Base-by-base conservation (phyloP, 2,888 invertebrate genomes). In the Parnassius orleans region DNA sequence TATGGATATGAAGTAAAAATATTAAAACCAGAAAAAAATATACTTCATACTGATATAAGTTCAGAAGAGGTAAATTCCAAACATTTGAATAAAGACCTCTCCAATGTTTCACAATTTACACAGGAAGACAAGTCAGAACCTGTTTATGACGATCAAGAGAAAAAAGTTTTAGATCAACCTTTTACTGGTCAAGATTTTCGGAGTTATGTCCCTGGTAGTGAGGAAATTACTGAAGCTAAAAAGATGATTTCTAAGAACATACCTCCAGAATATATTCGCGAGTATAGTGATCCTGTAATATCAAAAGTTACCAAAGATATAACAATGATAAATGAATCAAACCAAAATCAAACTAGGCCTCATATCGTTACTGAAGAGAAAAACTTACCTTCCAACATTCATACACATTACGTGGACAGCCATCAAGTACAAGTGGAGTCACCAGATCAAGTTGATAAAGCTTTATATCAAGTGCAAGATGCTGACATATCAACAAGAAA, bases 251-350 rank as follows among this genome's bases (percentile, higher is more conserved):
- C 82, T n/a, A 74, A 74, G 66, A 71, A 80, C 3, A 78, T 81
- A 60, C 85, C 87, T 50, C 69, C 73, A 19, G 79, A 86, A 64
- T 76, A 71, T 63, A 61, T 79, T 10, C 78, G 81, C 50, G 86
- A 89, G 71, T 81, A 82, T 55, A 81, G 76, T 33, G 85, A 78
- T 57, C 84, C 81, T 24, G 67, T 80, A 19, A 71, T 85, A 48
- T 80, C 86, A 15, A 79, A 78, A n/a, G 78, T 83, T 53, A 84
- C 88, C 24, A 80, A 78, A 66, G 68, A 85, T 10, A 87, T 86
- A 46, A 86, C 84, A 41, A 80, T 87, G 5, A 7, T 33, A 5
- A 33, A 33, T 55, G 82, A 87, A 76, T 74, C 82, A 41, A 79
- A 77, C 53, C 78, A 87, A 71, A 84, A 80, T 69, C 79, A 87